Percentiles rank a stretch among this genome's conserved stretches.
Evolutionary conservation across 2,797 vertebrate genomes (phyloP).

Genomic region (Peromyscus attwateri): DNA sequence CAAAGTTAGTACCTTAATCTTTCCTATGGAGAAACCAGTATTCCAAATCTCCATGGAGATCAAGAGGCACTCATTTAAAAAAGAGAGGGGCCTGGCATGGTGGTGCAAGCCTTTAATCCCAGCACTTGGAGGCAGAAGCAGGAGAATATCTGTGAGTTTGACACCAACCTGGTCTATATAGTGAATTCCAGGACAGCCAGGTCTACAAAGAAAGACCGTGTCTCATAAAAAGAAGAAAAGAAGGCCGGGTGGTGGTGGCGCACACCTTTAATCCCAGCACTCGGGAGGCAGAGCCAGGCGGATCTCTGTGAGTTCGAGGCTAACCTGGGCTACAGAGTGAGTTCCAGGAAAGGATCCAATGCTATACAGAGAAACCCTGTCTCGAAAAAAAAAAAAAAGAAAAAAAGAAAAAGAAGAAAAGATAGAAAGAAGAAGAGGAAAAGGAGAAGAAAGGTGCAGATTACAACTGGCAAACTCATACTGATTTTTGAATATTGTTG

Average conservation of each 20-base stretch:
- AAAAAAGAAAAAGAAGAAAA: neutral
- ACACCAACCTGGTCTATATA: neutral
- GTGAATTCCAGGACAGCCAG: neutral
- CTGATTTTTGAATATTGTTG: neutral
- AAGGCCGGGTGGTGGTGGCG: too few species aligned
- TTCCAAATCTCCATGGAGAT: neutral
- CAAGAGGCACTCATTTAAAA: neutral
- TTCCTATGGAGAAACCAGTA: neutral
- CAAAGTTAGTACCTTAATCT: neutral
- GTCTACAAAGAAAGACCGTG: neutral
- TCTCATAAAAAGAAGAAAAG: neutral
- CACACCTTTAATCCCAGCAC: neutral
- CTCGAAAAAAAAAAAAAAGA: too few species aligned
- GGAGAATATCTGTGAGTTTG: neutral
- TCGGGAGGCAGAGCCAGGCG: neutral
- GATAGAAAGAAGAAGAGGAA: neutral
- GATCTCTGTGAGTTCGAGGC: neutral
- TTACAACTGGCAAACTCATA: neutral
- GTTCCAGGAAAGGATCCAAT: neutral
- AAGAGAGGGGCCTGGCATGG: neutral
- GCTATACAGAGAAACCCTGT: neutral
- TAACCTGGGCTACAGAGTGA: neutral
- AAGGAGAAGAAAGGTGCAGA: neutral
- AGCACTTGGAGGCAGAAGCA: neutral
- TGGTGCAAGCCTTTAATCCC: neutral